Evolutionary conservation across 1,140 invertebrate species (phyloP), one percentile per base, ranked within the genome.

Genomic region (Holcopasites calliopsidis): DNA sequence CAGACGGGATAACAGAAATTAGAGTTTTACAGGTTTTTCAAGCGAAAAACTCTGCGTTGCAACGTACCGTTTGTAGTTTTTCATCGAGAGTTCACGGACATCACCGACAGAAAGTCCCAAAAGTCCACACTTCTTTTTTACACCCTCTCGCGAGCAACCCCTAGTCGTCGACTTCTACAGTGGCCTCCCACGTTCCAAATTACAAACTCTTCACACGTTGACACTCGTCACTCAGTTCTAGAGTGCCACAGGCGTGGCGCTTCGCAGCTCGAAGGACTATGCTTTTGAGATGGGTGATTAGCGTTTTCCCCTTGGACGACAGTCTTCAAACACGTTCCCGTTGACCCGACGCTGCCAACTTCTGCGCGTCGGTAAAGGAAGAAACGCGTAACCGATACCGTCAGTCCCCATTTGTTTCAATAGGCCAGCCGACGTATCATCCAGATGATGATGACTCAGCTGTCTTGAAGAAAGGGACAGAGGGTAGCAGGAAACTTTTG

Each of bases 381-480:
- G 31, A 28, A 31, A 8, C 13, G 38, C 6, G 16, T 60, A 52
- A 91, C 85, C 93, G 89, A 85, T 93, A 84, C 64, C 88, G 5
- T 72, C 90, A 42, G 83, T 89, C 74, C 42, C 90, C 87, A 85
- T 92, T 85, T 85, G 91, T 77, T 83, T 77, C 79, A 88, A 26
- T 68, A 88, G 54, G 77, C 87, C 71, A 80, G 74, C 55, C 35
- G 88, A 89, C 71, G 90, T 86, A 10, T 87, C 88, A 47, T 88
- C 86, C 28, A 84, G 79, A 61, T 91, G 91, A 61, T 88, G 86
- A 86, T 90, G 89, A 82, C 83, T 90, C 79, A 88, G 76, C 76
- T 88, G 86, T 49, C 0, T 84, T 85, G 89, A 88, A 35, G 88
- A 80, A 52, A 88, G 92, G 72, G 81, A 88, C 80, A n/a, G 6